These are phyloP conservation scores for Alouatta caraya DNA, from an alignment of 2,797 vertebrate genomes.

Conservation along the genomic window DNA sequence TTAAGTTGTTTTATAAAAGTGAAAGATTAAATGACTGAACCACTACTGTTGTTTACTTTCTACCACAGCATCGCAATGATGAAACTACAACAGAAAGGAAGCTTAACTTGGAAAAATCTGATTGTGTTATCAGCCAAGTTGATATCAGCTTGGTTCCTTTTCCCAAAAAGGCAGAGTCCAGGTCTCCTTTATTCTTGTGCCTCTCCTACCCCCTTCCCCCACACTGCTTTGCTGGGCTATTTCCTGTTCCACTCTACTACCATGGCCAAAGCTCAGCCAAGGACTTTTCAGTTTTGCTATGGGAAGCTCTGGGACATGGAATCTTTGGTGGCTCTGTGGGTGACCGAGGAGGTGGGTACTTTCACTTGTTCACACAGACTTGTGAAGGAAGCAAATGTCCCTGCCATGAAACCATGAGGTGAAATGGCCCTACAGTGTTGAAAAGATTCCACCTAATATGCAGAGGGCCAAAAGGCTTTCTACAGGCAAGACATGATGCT, in stretches of 20 bases:
- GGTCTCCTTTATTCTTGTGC: not conserved
- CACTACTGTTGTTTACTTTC: slow-evolving; percentile 8
- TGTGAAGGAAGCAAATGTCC: slow-evolving; percentile 55
- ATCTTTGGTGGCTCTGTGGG: slow-evolving; percentile 64
- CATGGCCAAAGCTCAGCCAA: not conserved
- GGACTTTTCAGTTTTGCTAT: not conserved
- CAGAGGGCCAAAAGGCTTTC: slow-evolving; percentile 24
- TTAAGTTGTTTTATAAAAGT: not conserved
- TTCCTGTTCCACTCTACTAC: not conserved
- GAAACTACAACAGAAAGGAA: slow-evolving; percentile 1
- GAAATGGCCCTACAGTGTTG: slow-evolving; percentile 2
- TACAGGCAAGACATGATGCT: not conserved
- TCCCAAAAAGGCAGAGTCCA: not conserved
- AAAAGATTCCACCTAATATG: slow-evolving; percentile 18
- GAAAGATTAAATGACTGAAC: not conserved
- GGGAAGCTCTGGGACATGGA: slow-evolving; percentile 46
- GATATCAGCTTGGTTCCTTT: not conserved
- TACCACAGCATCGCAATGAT: not conserved
- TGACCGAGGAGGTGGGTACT: not conserved
- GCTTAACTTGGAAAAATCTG: not conserved
- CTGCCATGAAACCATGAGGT: not conserved
- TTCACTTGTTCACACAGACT: not conserved
- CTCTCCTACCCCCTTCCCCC: not conserved
- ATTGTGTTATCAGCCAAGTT: not conserved
- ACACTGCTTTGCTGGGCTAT: not conserved